A percentile compares a stretch with the other conserved stretches of the same genome.
Conservation (phyloP, 2,888 invertebrate genomes). For the Choreutis nemorana region DNA sequence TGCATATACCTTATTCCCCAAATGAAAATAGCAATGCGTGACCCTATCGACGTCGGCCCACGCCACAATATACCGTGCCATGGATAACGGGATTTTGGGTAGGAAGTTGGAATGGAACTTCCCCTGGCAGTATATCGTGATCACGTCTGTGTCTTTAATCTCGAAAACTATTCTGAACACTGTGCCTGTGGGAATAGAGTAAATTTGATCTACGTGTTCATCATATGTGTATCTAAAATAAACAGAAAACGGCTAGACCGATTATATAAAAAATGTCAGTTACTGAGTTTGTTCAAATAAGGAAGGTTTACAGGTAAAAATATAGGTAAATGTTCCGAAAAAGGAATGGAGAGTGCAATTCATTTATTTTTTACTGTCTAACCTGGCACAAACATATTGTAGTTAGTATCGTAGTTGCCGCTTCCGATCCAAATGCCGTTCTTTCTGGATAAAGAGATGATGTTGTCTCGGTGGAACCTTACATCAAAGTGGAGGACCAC, state of each 20-base stretch:
- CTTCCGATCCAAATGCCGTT: constrained; percentile 59
- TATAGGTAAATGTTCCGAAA: too few relatives aligned
- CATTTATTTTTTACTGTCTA: constrained; percentile 9
- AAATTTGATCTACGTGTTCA: too few relatives aligned
- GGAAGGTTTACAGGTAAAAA: too few relatives aligned
- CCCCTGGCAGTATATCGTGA: constrained; percentile 58
- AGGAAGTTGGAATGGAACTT: constrained; percentile 58
- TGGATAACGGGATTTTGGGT: constrained; percentile 49
- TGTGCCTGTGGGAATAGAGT: constrained; percentile 32
- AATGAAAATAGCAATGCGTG: constrained; percentile 49
- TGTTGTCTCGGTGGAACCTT: constrained; percentile 53
- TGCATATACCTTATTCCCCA: constrained; percentile 26
- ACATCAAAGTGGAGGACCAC: constrained; percentile 58
- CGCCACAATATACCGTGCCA: constrained; percentile 49
- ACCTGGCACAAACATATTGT: constrained; percentile 61
- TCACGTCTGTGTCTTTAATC: constrained; percentile 55
- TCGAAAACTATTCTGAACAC: constrained; percentile 55
- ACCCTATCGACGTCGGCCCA: constrained; percentile 53
- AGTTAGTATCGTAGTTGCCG: constrained; percentile 55
- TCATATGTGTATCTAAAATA: too few relatives aligned
- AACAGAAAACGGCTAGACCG: too few relatives aligned
- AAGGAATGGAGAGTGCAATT: too few relatives aligned
- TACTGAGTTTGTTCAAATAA: too few relatives aligned
- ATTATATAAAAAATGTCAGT: too few relatives aligned
- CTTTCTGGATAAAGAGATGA: constrained; percentile 49